A percentile compares a stretch with the other conserved stretches of the same genome.
Conservation (phyloP, 1,140 invertebrate genomes). For the Goniozus legneri region DNA sequence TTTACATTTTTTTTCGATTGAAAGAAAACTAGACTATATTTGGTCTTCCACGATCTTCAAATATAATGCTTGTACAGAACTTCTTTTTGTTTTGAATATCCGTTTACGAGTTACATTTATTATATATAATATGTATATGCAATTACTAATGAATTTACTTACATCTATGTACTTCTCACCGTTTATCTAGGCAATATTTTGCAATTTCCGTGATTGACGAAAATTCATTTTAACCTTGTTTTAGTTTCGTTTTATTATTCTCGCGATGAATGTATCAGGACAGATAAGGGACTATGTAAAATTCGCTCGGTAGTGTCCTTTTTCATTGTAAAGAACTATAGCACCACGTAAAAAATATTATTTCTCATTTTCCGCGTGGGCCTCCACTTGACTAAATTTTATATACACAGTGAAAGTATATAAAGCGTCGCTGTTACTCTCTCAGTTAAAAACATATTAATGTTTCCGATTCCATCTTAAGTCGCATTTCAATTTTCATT, state of each 20-base stretch:
- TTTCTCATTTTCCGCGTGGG: no score
- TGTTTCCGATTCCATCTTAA: slow-evolving; percentile 11
- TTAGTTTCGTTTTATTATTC: not conserved
- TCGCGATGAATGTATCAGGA: no score
- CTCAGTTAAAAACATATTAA: slow-evolving; percentile 19
- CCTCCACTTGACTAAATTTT: no score
- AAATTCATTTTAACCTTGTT: not conserved
- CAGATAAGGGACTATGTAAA: no score
- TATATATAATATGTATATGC: slow-evolving; percentile 19
- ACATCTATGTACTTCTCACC: slow-evolving; percentile 27
- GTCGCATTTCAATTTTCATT: no score
- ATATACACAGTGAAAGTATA: slow-evolving; percentile 30
- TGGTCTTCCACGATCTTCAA: slow-evolving; percentile 23
- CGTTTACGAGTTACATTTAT: slow-evolving; percentile 9
- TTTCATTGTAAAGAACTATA: not conserved
- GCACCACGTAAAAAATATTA: not conserved
- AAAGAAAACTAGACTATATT: slow-evolving; percentile 25
- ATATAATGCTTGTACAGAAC: slow-evolving; percentile 1
- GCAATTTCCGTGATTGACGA: not conserved
- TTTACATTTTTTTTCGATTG: slow-evolving; percentile 18
- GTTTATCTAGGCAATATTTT: slow-evolving; percentile 14
- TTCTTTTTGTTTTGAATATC: not conserved
- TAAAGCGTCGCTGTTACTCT: slow-evolving; percentile 22
- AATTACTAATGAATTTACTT: slow-evolving; percentile 27
- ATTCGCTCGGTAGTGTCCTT: no score